Evolutionary conservation across 2,113 vertebrate species (phyloP), one percentile per base, ranked within the genome.

Genomic region (Brachyhypopomus gauderio): DNA sequence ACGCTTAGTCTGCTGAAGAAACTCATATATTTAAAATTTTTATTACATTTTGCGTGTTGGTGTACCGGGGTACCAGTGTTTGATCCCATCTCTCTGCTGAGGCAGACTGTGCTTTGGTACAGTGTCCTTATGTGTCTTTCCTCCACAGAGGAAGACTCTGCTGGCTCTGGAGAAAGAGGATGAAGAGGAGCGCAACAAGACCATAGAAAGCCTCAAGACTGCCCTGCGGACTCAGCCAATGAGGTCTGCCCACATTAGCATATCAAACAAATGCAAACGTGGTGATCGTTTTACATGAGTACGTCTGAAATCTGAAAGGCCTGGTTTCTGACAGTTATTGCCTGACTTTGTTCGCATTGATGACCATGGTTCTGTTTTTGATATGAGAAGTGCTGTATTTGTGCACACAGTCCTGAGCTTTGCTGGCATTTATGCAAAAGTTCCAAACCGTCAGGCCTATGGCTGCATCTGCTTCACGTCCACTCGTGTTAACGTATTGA

Each of bases 221-320:
- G 98, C 98, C 78, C 93, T 99, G 81, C 90, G 98, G 89, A 99
- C 98, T 0, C 98, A 99, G 87, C 97, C 98, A 3, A 99, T 99
- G 98, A 98, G 98, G 98, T 95, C 22, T 62, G 63, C 30, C 27
- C 12, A 30, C 12, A 22, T 64, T 30, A 77, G 23, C n/a, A 45
- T 17, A 20, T 16, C 41, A 75, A 3, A 75, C 17, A 55, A 38
- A 58, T 4, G 59, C 59, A 22, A 23, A 5, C 12, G 3, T 25
- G 7, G 20, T 11, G 3, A 36, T 66, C 22, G 22, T 20, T 25
- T 62, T 71, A 59, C 22, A 60, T 30, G 9, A 41, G 19, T 9
- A 41, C 2, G 30, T 77, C 19, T 64, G 58, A 77, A 3, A n/a
- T 11, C 23, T 38, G 5, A 41, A 38, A 59, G 38, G 6, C n/a